These are phyloP conservation scores for Orthonychiurus folsomi DNA, from an alignment of 2,888 invertebrate genomes.

Conservation along the genomic window DNA sequence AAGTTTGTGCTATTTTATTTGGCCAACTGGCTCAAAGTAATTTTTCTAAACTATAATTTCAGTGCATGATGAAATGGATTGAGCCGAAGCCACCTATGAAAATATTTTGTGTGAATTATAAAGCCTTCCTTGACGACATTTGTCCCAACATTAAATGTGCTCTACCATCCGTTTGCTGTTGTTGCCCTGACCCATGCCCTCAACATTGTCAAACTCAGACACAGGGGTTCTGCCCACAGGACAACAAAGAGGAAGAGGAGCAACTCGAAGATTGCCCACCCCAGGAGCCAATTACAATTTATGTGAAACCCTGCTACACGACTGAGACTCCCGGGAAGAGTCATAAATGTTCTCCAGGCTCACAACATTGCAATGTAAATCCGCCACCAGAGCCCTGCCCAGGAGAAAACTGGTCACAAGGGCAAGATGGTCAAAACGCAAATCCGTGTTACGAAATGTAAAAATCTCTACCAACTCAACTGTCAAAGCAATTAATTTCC, in stretches of 20 bases:
- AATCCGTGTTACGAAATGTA: too few species aligned
- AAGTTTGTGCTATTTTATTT: too few species aligned
- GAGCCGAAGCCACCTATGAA: constrained; percentile 35
- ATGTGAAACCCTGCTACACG: constrained; percentile 29
- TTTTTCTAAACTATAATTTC: too few species aligned
- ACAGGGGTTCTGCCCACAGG: constrained; percentile 23
- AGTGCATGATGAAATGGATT: constrained; percentile 34
- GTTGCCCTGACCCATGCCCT: constrained; percentile 30
- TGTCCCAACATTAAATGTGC: constrained; percentile 37
- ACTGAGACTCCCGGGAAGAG: constrained; percentile 21
- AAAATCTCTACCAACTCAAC: too few species aligned
- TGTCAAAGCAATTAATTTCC: too few species aligned
- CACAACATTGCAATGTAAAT: constrained; percentile 20
- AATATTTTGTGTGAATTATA: constrained; percentile 36
- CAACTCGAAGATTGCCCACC: constrained; percentile 11
- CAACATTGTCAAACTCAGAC: constrained; percentile 18
- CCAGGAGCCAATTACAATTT: constrained; percentile 12
- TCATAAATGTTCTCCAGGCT: constrained; percentile 34
- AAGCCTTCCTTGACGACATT: constrained; percentile 36
- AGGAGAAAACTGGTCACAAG: too few species aligned
- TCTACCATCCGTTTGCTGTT: constrained; percentile 33
- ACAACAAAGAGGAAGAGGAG: constrained; percentile 14
- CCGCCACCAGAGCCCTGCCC: too few species aligned
- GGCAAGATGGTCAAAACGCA: too few species aligned
- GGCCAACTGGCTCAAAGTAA: background rate